These are phyloP conservation scores for Pseudochirops corinnae DNA, from an alignment of 2,797 vertebrate species.

Conservation along the genomic window DNA sequence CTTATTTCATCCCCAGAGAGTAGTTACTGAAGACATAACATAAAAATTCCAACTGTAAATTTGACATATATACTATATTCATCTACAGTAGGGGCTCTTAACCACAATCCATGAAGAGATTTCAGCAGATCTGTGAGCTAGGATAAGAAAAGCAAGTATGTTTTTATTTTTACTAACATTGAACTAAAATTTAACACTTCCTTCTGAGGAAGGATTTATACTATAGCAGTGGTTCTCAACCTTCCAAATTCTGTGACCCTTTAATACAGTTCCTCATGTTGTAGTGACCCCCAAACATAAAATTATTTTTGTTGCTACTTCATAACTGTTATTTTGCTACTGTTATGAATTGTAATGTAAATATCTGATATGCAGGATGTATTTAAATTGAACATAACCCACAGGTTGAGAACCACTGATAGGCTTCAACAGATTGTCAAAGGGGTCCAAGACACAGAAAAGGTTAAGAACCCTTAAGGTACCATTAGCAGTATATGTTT, in stretches of 20 bases:
- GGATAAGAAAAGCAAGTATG: background rate
- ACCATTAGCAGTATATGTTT: background rate
- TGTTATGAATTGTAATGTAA: too few species aligned
- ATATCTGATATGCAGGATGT: too few species aligned
- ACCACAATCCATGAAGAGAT: background rate
- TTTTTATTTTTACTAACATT: background rate
- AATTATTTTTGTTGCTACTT: too few species aligned
- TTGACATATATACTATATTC: background rate
- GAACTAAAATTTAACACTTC: background rate
- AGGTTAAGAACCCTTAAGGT: background rate
- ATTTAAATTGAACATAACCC: too few species aligned
- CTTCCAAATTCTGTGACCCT: too few species aligned
- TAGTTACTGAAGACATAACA: background rate
- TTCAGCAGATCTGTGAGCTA: background rate
- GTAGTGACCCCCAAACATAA: too few species aligned
- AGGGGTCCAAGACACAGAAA: background rate
- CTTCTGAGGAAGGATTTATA: background rate
- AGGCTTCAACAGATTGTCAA: background rate
- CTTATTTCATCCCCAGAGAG: background rate
- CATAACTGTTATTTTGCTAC: too few species aligned
- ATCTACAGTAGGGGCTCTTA: background rate
- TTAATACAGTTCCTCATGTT: too few species aligned
- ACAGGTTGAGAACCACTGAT: too few species aligned
- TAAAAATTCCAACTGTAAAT: background rate
- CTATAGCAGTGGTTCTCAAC: too few species aligned